Percentiles rank a stretch among this genome's conserved stretches.
These are phyloP conservation scores for Pseudorectes ferrugineus DNA, from an alignment of 2,113 vertebrate genomes.

Conservation along the genomic window DNA sequence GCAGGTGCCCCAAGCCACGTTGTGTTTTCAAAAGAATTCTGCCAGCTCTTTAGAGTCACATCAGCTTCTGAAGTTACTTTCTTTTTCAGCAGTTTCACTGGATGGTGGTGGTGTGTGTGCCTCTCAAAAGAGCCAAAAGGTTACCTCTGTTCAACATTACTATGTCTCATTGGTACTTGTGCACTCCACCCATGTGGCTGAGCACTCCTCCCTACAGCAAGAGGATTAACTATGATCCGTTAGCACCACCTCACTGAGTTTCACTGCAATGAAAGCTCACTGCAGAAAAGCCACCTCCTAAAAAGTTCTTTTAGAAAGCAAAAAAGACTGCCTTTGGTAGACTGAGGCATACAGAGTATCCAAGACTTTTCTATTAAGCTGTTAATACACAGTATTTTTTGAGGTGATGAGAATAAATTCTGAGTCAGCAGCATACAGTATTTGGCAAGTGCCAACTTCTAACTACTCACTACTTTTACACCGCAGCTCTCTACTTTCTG, in stretches of 20 bases:
- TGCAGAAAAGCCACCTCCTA: not conserved
- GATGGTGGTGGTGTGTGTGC: fast-evolving
- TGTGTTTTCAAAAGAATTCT: not conserved
- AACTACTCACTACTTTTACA: not conserved
- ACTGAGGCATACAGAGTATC: not conserved
- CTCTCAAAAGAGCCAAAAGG: not conserved
- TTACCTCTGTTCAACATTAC: not conserved
- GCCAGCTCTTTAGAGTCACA: fast-evolving
- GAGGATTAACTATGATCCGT: not conserved
- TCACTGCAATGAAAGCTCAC: not conserved
- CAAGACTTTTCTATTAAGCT: not conserved
- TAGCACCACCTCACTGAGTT: not conserved
- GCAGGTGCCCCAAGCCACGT: not conserved
- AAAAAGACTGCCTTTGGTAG: not conserved
- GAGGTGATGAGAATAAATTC: not conserved
- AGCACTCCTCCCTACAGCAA: not conserved
- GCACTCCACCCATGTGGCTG: not conserved
- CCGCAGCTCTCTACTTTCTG: not conserved
- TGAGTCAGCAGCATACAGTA: not conserved
- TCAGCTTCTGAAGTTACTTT: not conserved
- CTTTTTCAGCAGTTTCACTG: not conserved
- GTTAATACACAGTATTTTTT: not conserved
- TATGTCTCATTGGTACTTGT: not conserved
- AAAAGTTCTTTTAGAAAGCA: not conserved
- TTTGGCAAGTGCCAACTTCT: not conserved